A percentile compares a stretch with the other conserved stretches of the same genome.
These are phyloP conservation scores for Eidolon helvum DNA, from an alignment of 2,113 vertebrate species.

Conservation along the genomic window DNA sequence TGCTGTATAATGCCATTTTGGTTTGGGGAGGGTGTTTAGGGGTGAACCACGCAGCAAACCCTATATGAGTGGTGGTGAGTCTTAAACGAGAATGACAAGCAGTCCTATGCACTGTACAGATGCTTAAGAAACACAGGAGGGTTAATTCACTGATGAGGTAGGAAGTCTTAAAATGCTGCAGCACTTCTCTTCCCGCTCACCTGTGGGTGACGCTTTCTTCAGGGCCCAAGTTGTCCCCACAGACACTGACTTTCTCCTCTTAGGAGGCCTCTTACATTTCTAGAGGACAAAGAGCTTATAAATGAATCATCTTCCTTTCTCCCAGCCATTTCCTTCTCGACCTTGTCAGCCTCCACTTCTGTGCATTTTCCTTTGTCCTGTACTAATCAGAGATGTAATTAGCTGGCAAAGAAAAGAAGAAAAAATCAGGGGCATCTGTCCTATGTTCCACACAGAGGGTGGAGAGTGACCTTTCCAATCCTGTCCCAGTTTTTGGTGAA, in stretches of 20 bases:
- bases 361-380: constrained; percentile 57
- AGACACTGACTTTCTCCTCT: not conserved
- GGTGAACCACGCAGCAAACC: not conserved
- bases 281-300: constrained; percentile 61
- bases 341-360: constrained; percentile 52
- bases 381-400: constrained; percentile 67
- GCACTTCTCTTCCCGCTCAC: not conserved
- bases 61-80: not conserved
- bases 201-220: not conserved
- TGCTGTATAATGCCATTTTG: not conserved
- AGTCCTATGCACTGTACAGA: not conserved
- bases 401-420: constrained; percentile 61
- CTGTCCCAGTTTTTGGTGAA: not conserved
- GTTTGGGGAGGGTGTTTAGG: not conserved
- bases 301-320: constrained; percentile 63
- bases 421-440: constrained; percentile 28
- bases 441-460: constrained; percentile 5
- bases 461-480: constrained; percentile 3
- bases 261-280: constrained; percentile 36
- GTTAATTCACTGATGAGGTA: not conserved
- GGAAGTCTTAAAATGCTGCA: not conserved
- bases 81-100: not conserved
- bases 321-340: constrained; percentile 39
- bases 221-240: constrained; percentile 3
- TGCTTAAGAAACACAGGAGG: not conserved